These are phyloP conservation scores for Latrodectus elegans DNA, from an alignment of 2,888 invertebrate species.

Conservation along the genomic window DNA sequence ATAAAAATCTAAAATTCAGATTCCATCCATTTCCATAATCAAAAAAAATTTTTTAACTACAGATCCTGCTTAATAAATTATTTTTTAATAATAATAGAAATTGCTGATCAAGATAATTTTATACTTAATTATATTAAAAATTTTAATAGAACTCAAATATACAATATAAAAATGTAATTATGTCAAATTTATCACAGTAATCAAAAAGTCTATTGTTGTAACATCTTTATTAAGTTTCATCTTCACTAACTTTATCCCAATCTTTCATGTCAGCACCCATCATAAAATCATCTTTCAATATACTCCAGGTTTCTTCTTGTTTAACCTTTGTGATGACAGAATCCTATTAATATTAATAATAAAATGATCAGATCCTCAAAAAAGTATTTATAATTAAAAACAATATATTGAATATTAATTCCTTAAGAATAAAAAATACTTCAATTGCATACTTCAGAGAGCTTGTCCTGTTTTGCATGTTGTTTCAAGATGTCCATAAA, in stretches of 20 bases:
- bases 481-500: slow-evolving; percentile 75
- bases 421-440: not conserved
- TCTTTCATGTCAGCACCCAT: slow-evolving; percentile 87
- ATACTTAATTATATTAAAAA: too few species aligned
- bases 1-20: too few species aligned
- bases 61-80: too few species aligned
- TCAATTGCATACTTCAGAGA: slow-evolving; percentile 11
- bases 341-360: slow-evolving; percentile 33
- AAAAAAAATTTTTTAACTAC: too few species aligned
- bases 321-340: slow-evolving; percentile 72
- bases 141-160: too few species aligned
- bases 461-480: slow-evolving; percentile 34
- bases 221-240: slow-evolving; percentile 17
- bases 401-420: not conserved
- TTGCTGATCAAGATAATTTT: too few species aligned
- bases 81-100: too few species aligned
- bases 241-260: slow-evolving; percentile 86
- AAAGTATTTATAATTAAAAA: too few species aligned
- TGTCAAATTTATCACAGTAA: too few species aligned
- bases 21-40: too few species aligned
- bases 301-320: slow-evolving; percentile 76
- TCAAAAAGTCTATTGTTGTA: not conserved
- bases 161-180: too few species aligned
- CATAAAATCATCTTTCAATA: slow-evolving; percentile 88
- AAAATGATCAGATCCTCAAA: too few species aligned